Evolutionary conservation across 2,113 vertebrate species (phyloP).

Genomic region (Misgurnus anguillicaudatus): DNA sequence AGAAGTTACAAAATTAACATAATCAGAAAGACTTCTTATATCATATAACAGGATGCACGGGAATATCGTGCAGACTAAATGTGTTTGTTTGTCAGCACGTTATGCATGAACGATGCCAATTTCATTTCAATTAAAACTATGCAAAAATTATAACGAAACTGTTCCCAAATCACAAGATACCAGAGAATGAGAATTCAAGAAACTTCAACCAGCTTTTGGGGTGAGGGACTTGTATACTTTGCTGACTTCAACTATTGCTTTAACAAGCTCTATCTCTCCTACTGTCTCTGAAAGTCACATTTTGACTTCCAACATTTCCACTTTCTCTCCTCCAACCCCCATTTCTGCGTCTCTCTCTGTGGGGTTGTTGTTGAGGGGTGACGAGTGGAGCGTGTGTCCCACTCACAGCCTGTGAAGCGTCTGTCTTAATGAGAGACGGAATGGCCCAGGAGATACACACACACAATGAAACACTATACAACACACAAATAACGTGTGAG

Average conservation of each 20-base stretch:
- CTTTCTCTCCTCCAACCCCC: constrained; percentile 20
- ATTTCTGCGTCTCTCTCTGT: constrained; percentile 39
- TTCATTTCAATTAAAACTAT: constrained; percentile 35
- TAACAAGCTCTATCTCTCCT: neutral
- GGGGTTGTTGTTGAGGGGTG: constrained; percentile 83
- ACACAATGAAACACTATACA: constrained; percentile 20
- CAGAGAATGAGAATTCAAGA: constrained; percentile 5
- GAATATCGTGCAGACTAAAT: neutral
- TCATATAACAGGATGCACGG: neutral
- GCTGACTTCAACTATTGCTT: neutral
- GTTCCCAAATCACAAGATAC: constrained; percentile 24
- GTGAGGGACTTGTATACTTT: neutral
- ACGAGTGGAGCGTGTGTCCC: constrained; percentile 89
- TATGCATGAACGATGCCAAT: constrained; percentile 31
- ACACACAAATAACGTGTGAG: no score
- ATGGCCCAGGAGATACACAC: constrained; percentile 37
- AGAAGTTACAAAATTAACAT: neutral
- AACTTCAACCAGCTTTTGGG: constrained; percentile 8
- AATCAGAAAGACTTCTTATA: neutral
- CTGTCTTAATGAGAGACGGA: constrained; percentile 85
- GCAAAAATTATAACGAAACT: constrained; percentile 26
- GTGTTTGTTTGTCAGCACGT: constrained; percentile 38
- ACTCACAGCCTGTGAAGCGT: constrained; percentile 89
- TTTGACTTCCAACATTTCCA: neutral
- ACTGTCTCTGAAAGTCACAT: constrained; percentile 4